Conservation (phyloP, 2,888 invertebrate species). For the Microplitis deprimator region DNA sequence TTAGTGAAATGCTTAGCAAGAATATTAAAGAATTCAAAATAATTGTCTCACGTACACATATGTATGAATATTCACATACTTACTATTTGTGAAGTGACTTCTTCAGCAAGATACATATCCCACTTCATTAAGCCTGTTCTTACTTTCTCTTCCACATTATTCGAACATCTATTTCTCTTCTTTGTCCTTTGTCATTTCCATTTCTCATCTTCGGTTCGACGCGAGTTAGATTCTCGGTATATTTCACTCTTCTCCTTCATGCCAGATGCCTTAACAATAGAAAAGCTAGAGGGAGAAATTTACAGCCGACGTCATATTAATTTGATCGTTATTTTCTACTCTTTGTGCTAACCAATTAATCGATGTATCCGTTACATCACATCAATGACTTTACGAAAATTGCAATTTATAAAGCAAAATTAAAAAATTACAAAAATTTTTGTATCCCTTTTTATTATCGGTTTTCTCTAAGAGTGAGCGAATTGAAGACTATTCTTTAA, state of each 20-base stretch:
- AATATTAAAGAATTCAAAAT: constrained; percentile 19
- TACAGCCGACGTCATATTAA: constrained; percentile 32
- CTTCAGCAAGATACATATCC: constrained; percentile 62
- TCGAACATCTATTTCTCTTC: constrained; percentile 13
- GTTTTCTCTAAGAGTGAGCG: no score
- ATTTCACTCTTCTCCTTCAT: constrained; percentile 30
- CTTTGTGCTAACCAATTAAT: constrained; percentile 30
- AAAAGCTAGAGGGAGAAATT: constrained; percentile 28
- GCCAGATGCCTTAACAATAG: constrained; percentile 35
- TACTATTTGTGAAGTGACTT: constrained; percentile 23
- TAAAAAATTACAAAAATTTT: not conserved
- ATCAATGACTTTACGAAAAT: not conserved
- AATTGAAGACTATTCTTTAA: no score
- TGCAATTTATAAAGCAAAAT: not conserved
- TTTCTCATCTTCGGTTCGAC: constrained; percentile 48
- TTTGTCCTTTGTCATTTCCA: constrained; percentile 25
- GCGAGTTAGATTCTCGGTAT: constrained; percentile 27
- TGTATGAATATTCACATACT: not conserved
- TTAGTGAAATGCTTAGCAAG: not conserved
- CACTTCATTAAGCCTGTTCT: constrained; percentile 49
- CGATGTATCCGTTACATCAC: constrained; percentile 10
- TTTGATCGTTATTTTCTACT: constrained; percentile 25
- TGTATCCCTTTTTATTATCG: not conserved
- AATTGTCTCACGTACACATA: constrained; percentile 7
- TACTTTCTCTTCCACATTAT: constrained; percentile 18